Base-by-base conservation (phyloP, 2,888 invertebrate species). In the Cephus pulcher region DNA sequence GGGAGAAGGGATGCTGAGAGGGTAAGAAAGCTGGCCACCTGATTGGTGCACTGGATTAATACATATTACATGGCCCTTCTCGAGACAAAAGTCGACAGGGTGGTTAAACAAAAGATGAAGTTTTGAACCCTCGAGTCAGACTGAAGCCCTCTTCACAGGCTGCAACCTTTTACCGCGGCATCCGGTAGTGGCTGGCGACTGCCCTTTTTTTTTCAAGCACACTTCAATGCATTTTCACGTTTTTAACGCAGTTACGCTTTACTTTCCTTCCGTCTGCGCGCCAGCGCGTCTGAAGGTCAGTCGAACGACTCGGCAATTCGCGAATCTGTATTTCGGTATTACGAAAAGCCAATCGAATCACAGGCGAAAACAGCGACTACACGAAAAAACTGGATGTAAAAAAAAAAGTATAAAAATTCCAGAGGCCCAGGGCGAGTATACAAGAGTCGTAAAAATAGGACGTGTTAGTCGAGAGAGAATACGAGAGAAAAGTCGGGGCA, bases 101-200 rank as follows among this genome's bases (percentile, higher is more conserved):
- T 35, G 74, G 74, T 74, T 74, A 74, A 74, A 74, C 34, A 74
- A 74, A 74, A 74, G 74, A 74, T 34, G 74, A 23, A 33, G 34
- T 35, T 35, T 74, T 33, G 23, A 33, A 74, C 35, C 11, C 74
- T 35, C 74, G 32, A 34, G 34, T 34, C n/a, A 33, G 75, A 74
- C 76, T 80, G 79, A 80, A 82, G 84, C 74, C 77, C 74, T 70
- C 82, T 83, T 79, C 80, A 79, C 78, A 75, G 76, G 69, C 78
- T 76, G 81, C 80, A 83, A 84, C 79, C 82, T 85, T 84, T 83
- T 84, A 83, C 82, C 81, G 75, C 80, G 75, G 80, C 82, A 79
- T 81, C 81, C 80, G 80, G 80, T 74, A 78, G 76, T 80, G 79
- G 75, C 82, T 76, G 80, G 70, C 77, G 79, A 80, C 80, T 76